Evolutionary conservation across 1,140 invertebrate genomes (phyloP).

Genomic region (Pseudomyrmex sp.): DNA sequence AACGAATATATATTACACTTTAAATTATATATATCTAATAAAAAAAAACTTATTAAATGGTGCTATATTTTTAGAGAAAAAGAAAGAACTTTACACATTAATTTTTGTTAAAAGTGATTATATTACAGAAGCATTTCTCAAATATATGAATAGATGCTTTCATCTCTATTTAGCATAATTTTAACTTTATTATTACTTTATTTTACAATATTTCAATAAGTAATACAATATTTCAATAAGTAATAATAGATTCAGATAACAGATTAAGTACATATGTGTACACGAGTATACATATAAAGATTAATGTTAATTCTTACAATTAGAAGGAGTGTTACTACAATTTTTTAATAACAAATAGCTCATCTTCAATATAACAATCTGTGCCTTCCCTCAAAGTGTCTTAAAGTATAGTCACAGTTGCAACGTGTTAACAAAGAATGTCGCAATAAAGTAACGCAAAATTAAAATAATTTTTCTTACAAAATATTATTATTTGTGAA

Average conservation of each 20-base stretch:
- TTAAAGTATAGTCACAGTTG: no score
- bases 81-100: no score
- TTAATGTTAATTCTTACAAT: constrained; percentile 51
- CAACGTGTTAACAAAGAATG: no score
- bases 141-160: not conserved
- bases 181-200: constrained; percentile 76
- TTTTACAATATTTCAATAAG: constrained; percentile 75
- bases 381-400: no score
- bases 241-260: constrained; percentile 68
- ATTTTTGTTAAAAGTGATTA: not conserved
- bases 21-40: constrained; percentile 76
- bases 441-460: no score
- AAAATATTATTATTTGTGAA: not conserved
- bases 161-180: not conserved
- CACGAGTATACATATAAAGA: constrained; percentile 48
- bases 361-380: not conserved
- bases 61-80: not conserved
- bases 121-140: not conserved
- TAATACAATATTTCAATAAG: constrained; percentile 56
- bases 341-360: constrained; percentile 29
- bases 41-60: not conserved
- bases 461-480: not conserved
- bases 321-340: constrained; percentile 34
- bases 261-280: constrained; percentile 51
- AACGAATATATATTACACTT: constrained; percentile 89